Conservation (phyloP, 1,140 invertebrate species). For the Geopemphigus sp. region DNA sequence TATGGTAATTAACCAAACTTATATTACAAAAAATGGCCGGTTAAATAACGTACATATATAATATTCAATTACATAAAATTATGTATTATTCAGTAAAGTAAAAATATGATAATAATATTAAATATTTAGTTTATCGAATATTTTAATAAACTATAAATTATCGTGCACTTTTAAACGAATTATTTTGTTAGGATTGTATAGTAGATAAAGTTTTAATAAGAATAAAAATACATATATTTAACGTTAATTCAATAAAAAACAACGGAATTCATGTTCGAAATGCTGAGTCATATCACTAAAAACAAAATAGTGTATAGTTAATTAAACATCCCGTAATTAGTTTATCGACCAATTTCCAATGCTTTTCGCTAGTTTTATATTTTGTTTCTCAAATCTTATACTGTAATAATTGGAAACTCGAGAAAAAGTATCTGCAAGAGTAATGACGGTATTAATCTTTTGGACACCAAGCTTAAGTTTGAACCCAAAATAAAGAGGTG, state of each 20-base stretch:
- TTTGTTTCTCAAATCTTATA: background rate
- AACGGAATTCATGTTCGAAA: background rate
- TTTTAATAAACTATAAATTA: background rate
- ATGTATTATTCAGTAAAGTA: background rate
- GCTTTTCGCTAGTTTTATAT: background rate
- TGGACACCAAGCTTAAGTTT: background rate
- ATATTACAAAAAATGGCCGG: no score
- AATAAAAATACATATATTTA: background rate
- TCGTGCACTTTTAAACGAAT: no score
- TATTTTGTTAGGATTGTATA: no score
- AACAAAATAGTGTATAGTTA: background rate
- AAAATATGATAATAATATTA: background rate
- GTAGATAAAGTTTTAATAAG: background rate
- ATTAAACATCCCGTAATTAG: background rate
- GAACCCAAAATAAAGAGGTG: background rate
- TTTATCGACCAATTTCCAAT: background rate
- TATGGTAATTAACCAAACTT: no score
- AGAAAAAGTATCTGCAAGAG: background rate
- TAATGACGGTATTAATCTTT: background rate
- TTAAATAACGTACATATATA: no score
- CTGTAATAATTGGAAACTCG: background rate
- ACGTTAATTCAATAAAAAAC: background rate
- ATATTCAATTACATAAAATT: background rate
- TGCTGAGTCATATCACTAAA: background rate
- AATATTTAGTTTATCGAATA: background rate